Conservation (phyloP, 2,797 vertebrate genomes). For the Ciconia nigra region DNA sequence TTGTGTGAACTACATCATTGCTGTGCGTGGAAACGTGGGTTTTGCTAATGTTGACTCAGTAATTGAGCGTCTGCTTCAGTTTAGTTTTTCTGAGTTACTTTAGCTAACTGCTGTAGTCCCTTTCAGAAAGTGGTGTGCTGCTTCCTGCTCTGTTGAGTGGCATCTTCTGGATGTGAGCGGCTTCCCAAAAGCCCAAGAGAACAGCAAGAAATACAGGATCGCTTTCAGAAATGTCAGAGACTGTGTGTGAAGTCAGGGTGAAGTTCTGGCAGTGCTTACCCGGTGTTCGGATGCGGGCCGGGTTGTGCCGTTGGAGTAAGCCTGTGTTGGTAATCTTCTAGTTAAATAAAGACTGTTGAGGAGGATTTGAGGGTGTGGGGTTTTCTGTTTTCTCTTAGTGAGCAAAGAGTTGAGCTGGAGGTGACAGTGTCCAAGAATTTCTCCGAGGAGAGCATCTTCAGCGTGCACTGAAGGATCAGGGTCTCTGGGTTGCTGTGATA, state of each 20-base stretch:
- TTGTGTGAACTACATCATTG: not conserved
- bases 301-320: not conserved
- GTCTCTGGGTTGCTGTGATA: not conserved
- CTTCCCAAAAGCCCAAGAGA: not conserved
- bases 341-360: not conserved
- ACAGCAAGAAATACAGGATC: not conserved
- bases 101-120: not conserved
- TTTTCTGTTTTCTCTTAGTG: not conserved
- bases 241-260: not conserved
- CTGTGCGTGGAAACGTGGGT: rapidly evolving
- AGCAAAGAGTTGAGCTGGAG: not conserved
- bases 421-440: not conserved
- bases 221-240: not conserved
- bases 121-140: not conserved
- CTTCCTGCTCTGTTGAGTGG: not conserved
- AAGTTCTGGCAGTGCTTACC: not conserved
- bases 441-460: not conserved
- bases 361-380: rapidly evolving
- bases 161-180: not conserved
- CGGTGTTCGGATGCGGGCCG: rapidly evolving
- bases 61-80: not conserved
- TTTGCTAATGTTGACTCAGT: not conserved
- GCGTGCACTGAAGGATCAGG: rapidly evolving
- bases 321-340: not conserved
- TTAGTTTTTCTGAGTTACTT: not conserved